Evolutionary conservation across 2,888 invertebrate genomes (phyloP).

Genomic region (Cetonia aurata): DNA sequence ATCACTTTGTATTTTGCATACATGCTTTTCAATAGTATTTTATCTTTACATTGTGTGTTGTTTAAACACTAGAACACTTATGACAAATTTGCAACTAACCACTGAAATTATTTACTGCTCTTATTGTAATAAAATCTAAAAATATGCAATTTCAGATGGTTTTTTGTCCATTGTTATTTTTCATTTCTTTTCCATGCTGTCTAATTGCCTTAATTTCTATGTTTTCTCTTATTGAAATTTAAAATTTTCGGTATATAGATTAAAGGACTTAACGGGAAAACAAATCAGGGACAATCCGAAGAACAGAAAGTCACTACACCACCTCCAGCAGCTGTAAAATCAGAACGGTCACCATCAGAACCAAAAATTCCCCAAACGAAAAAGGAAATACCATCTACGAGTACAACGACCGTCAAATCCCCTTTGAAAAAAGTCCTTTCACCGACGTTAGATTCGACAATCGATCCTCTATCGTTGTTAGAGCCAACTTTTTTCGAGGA

Average conservation of each 20-base stretch:
- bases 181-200: no score
- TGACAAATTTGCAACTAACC: no score
- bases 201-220: neutral
- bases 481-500: conserved; percentile 61
- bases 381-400: neutral
- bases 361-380: neutral
- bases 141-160: no score
- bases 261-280: conserved; percentile 61
- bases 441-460: conserved; percentile 36
- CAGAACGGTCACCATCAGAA: conserved; percentile 9
- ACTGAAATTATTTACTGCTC: no score
- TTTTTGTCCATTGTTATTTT: no score
- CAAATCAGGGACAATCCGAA: conserved; percentile 36
- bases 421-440: conserved; percentile 42
- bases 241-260: conserved; percentile 55
- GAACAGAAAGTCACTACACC: conserved; percentile 37
- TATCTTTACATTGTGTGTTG: no score
- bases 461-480: conserved; percentile 59
- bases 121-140: no score
- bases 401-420: neutral
- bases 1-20: no score
- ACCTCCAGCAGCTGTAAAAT: conserved; percentile 3
- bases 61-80: no score
- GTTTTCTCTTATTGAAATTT: neutral
- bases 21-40: no score